Percentiles rank a stretch among this genome's conserved stretches.
These are phyloP conservation scores for Xenentodon cancila DNA, from an alignment of 2,797 vertebrate genomes.

Conservation along the genomic window DNA sequence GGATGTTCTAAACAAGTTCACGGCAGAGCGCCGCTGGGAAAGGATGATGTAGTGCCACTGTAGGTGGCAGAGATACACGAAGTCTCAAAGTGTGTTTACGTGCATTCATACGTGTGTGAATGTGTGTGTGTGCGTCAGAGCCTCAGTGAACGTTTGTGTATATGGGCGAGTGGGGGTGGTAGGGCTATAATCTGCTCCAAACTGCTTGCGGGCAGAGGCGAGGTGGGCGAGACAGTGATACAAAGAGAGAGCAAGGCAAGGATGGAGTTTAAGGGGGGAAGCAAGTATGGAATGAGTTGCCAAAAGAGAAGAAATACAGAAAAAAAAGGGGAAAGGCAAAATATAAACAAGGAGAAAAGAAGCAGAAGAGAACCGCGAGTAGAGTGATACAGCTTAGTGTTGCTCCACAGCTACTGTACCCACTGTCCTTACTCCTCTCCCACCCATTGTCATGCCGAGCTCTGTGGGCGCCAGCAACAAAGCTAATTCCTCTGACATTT, in stretches of 20 bases:
- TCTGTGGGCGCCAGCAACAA: constrained; percentile 71
- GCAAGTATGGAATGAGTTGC: constrained; percentile 59
- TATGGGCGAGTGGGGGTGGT: constrained; percentile 77
- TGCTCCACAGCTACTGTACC: constrained; percentile 59
- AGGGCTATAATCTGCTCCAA: constrained; percentile 82
- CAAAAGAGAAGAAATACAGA: constrained; percentile 53
- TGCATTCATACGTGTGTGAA: constrained; percentile 27
- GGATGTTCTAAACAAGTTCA: constrained; percentile 74
- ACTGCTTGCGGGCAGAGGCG: constrained; percentile 81
- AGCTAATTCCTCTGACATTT: constrained; percentile 85
- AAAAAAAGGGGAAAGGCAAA: constrained; percentile 39
- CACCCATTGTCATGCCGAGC: constrained; percentile 71
- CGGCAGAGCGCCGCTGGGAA: constrained; percentile 47
- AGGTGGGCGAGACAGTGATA: constrained; percentile 82
- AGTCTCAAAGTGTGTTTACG: constrained; percentile 61
- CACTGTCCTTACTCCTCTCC: constrained; percentile 68
- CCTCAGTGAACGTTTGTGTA: constrained; percentile 72
- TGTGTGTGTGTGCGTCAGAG: constrained; percentile 49
- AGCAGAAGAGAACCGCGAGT: constrained; percentile 44
- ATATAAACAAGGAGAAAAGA: constrained; percentile 17
- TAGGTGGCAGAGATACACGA: constrained; percentile 73
- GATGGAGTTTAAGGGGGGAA: constrained; percentile 38
- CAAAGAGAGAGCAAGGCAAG: constrained; percentile 73
- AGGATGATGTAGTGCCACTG: constrained; percentile 71
- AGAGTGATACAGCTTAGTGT: constrained; percentile 35